Base-by-base conservation (phyloP, 2,888 invertebrate species). In the Melanophora roralis region DNA sequence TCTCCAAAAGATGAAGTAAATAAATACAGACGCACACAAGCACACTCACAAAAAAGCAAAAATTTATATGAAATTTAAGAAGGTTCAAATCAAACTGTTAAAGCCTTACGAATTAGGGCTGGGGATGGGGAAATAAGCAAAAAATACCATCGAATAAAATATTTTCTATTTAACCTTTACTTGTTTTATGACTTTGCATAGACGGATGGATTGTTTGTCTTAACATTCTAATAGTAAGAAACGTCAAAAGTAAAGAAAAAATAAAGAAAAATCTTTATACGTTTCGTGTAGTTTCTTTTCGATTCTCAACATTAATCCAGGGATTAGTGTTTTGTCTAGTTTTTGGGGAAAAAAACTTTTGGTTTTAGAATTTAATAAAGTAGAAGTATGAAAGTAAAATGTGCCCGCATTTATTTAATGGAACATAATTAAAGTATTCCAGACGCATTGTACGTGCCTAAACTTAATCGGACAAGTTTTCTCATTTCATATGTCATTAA, bases 381-480 rank as follows among this genome's bases (percentile, higher is more conserved):
- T 27, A 57, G 1, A 49, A 23, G 5, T 7, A 38, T 23, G 27
- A 5, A 36, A 12, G 36, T 16, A 14, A 34, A 32, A 34, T 57
- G 40, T 32, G 32, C 68, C 69, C 47, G 34, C 55, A 64, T 76
- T 36, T 4, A 40, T 55, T 51, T 34, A 38, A 36, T 53, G 16
- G 9, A n/a, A 73, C 34, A 64, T 51, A 65, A 59, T 51, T 53
- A 72, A 53, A 43, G 38, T 64, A 78, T 72, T 72, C 65, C 14
- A 60, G 21, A 60, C 32, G 34, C 72, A 71, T 65, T 45, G 23
- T 36, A 60, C 43, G 53, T 60, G 65, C 53, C 60, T 19, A n/a
- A 36, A 38, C 36, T 36, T 43, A 21, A 77, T 59, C 23, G 49
- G 49, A 23, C 8, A 59, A 57, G 49, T 51, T 45, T 65, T 34